Evolutionary conservation across 2,797 vertebrate genomes (phyloP).

Genomic region (Poecilia gillii): DNA sequence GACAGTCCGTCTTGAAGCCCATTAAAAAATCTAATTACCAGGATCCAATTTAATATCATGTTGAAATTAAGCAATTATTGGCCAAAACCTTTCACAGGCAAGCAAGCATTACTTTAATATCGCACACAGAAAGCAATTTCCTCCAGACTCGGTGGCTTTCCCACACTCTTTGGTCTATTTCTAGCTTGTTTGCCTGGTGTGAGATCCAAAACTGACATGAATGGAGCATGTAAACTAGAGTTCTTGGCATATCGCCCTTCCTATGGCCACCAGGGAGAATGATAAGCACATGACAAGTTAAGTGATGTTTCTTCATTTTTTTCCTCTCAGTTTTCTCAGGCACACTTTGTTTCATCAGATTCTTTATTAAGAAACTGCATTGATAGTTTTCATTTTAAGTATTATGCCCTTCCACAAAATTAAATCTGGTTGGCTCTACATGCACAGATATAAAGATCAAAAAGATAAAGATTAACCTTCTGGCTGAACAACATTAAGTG

Average conservation of each 20-base stretch:
- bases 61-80: background rate
- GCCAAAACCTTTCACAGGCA: conserved; percentile 3
- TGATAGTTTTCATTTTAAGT: background rate
- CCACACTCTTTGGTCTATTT: conserved; percentile 66
- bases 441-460: background rate
- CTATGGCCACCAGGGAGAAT: conserved; percentile 44
- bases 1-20: background rate
- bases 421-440: background rate
- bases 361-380: background rate
- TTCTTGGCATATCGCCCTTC: conserved; percentile 29
- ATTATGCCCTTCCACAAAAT: background rate
- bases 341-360: background rate
- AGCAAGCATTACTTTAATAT: conserved; percentile 4
- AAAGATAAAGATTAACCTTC: background rate
- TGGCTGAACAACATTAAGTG: background rate
- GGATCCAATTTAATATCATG: background rate
- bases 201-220: conserved; percentile 40
- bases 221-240: conserved; percentile 45
- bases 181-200: conserved; percentile 54
- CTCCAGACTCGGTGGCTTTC: conserved; percentile 35
- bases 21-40: background rate
- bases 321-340: background rate
- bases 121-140: conserved; percentile 30
- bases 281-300: conserved; percentile 64
- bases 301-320: conserved; percentile 22